These are phyloP conservation scores for Cirrhinus molitorella DNA, from an alignment of 2,797 vertebrate genomes.

Conservation along the genomic window DNA sequence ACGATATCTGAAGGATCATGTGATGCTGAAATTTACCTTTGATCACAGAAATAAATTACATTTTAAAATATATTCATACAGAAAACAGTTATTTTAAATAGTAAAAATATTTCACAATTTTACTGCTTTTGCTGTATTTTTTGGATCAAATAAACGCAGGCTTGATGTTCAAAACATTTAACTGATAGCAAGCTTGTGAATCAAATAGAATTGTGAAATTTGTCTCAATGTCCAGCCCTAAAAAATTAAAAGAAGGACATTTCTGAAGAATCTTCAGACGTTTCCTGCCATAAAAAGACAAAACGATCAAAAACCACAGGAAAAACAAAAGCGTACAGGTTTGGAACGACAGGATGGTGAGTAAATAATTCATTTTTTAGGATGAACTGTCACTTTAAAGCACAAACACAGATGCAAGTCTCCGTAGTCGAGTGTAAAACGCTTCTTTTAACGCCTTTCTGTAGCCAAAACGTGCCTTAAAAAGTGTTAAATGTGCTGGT, in stretches of 20 bases:
- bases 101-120: too few relatives aligned
- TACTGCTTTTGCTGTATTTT: too few relatives aligned
- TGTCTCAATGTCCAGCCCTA: too few relatives aligned
- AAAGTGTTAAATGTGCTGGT: conserved; percentile 75
- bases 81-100: too few relatives aligned
- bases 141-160: too few relatives aligned
- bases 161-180: too few relatives aligned
- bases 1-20: too few relatives aligned
- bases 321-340: neutral
- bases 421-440: conserved; percentile 50
- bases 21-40: too few relatives aligned
- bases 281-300: neutral
- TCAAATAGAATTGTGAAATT: neutral
- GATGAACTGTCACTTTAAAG: conserved; percentile 7
- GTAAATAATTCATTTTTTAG: neutral
- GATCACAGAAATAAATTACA: too few relatives aligned
- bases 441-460: conserved; percentile 84
- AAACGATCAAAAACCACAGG: too few relatives aligned
- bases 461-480: conserved; percentile 86
- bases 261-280: neutral
- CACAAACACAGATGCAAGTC: conserved; percentile 37
- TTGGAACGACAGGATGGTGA: neutral
- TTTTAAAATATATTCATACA: too few relatives aligned
- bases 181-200: neutral
- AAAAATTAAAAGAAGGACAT: neutral